Base-by-base conservation (phyloP, 1,140 invertebrate genomes). In the Pseudomyrmex pallidus region DNA sequence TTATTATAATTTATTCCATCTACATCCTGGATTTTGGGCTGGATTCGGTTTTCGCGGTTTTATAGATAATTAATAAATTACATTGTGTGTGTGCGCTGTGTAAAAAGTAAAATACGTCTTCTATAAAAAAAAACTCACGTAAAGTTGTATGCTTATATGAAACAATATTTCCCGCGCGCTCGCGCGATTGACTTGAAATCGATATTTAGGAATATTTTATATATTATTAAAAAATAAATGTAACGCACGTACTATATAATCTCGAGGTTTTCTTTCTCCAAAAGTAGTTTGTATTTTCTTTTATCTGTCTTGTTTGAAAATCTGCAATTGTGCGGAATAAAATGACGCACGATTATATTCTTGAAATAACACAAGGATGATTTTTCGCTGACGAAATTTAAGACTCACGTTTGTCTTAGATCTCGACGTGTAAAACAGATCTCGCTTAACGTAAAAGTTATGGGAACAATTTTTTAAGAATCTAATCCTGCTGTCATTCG, bases 391-490 rank as follows among this genome's bases (percentile, higher is more conserved):
- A 66, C 12, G 15, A 7, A 44, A 20, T 56, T 73, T 56, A 46
- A 57, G 3, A 73, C 17, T 13, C 2, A 22, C n/a, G 15, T 64
- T 52, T 35, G 46, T 74, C 13, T 66, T 66, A 7, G 1, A 62
- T 76, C 66, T 54, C 9, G 61, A 13, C 20, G 44, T 9, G 20
- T 44, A 25, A 12, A 17, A n/a, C 12, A 3, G 44, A 25, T 64
- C 66, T 50, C 35, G 50, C 66, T 76, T n/a, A n/a, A 5, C 25
- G 74, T 1, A 66, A 76, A 54, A 66, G 66, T 66, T 9, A 64
- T 7, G n/a, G 7, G 8, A 35, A 76, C 54, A 35, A 64, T 66
- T 76, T 76, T 76, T 66, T n/a, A 54, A 76, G 25, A 76, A 76
- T 54, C 10, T 54, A 44, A 66, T 66, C 22, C 46, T 44, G 48